Evolutionary conservation across 2,113 vertebrate genomes (phyloP).

Genomic region (Psilopogon haemacephalus): DNA sequence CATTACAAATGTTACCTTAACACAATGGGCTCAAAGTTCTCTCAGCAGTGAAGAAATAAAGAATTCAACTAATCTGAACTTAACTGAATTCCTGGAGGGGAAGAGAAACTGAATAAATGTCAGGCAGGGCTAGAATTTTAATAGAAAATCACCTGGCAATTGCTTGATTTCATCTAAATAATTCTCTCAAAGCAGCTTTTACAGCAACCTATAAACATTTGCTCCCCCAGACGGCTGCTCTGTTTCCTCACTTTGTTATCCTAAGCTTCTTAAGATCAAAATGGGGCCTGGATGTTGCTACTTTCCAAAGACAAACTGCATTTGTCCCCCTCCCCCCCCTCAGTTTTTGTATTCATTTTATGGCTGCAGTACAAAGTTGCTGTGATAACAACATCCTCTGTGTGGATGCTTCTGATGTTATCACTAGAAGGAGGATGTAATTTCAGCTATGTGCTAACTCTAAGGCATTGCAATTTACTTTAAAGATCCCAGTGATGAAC

Average conservation of each 20-base stretch:
- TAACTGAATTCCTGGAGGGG: neutral
- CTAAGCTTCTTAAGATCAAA: conserved; percentile 41
- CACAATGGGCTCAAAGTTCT: neutral
- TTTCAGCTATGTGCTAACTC: no score
- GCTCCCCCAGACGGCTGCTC: conserved; percentile 52
- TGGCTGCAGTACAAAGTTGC: neutral
- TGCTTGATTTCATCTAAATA: conserved; percentile 60
- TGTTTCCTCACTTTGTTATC: neutral
- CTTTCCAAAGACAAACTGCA: neutral
- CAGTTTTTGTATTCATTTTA: neutral
- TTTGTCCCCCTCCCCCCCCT: neutral
- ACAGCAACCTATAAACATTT: conserved; percentile 44
- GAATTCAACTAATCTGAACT: neutral
- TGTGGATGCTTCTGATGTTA: neutral
- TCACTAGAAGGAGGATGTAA: no score
- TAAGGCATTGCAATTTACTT: no score
- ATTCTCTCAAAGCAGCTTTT: conserved; percentile 52
- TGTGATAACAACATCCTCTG: neutral
- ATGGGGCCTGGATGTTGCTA: neutral
- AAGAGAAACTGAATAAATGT: neutral
- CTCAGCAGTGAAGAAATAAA: neutral
- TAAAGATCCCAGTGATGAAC: no score
- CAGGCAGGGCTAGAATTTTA: neutral
- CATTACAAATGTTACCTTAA: neutral
- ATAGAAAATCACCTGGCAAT: conserved; percentile 32